These are phyloP conservation scores for Lasioglossum morio DNA, from an alignment of 2,888 invertebrate genomes.

Conservation along the genomic window DNA sequence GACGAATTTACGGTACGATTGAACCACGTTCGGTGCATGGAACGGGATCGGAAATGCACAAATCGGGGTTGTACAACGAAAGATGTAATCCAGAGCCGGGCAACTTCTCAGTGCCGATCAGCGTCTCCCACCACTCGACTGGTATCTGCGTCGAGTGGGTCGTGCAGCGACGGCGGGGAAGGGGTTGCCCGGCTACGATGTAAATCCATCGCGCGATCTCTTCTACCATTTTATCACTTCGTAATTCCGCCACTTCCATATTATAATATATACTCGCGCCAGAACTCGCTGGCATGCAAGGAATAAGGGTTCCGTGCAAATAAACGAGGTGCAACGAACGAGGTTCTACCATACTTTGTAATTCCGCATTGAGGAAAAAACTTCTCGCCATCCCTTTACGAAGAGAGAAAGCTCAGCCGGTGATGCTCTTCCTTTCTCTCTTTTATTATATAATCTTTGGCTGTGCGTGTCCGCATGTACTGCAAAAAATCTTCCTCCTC, in stretches of 20 bases:
- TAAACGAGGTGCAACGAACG: background rate
- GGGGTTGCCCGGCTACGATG: too few relatives aligned
- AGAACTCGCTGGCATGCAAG: background rate
- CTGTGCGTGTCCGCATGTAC: background rate
- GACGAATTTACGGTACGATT: background rate
- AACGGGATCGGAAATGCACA: background rate
- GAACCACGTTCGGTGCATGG: too few relatives aligned
- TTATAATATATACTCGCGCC: background rate
- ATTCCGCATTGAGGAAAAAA: constrained; percentile 30
- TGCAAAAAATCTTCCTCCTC: constrained; percentile 39
- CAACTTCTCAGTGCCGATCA: too few relatives aligned
- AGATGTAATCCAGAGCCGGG: too few relatives aligned
- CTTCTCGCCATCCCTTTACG: constrained; percentile 19
- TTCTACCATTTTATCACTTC: background rate
- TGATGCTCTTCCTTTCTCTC: background rate
- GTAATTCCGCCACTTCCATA: too few relatives aligned
- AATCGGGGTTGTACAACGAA: too few relatives aligned
- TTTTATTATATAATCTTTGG: background rate
- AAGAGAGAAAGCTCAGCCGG: background rate
- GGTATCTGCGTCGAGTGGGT: too few relatives aligned
- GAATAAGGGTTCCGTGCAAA: background rate
- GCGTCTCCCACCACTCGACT: too few relatives aligned
- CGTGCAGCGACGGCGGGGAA: too few relatives aligned
- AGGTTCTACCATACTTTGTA: background rate
- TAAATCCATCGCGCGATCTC: background rate